Percentiles rank a stretch among this genome's conserved stretches.
These are phyloP conservation scores for Lasiurus cinereus DNA, from an alignment of 2,113 vertebrate species.

Conservation along the genomic window DNA sequence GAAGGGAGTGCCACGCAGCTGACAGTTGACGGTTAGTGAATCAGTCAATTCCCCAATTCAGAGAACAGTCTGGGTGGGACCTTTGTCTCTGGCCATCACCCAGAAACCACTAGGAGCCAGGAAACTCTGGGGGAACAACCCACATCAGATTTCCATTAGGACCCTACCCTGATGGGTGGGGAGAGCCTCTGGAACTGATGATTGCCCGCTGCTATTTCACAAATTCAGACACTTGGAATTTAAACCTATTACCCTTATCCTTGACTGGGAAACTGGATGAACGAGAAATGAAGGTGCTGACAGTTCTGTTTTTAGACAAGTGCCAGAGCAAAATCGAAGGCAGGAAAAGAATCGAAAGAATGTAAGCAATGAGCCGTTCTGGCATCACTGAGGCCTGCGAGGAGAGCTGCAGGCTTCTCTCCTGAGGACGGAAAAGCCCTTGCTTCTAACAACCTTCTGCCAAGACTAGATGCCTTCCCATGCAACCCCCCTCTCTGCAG, in stretches of 20 bases:
- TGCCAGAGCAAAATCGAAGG: constrained; percentile 60
- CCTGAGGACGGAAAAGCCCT: constrained; percentile 34
- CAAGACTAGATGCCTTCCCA: neutral
- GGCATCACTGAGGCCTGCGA: neutral
- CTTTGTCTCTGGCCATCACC: neutral
- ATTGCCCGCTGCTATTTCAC: constrained; percentile 37
- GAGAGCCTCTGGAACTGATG: neutral
- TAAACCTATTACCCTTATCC: constrained; percentile 7
- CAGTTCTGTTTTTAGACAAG: constrained; percentile 72
- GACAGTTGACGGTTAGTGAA: neutral
- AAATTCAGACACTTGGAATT: constrained; percentile 47
- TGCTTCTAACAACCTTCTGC: neutral
- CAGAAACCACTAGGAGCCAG: constrained; percentile 31
- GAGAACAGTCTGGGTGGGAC: constrained; percentile 21
- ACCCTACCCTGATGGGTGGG: neutral
- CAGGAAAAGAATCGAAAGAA: constrained; percentile 57
- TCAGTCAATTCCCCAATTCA: constrained; percentile 2
- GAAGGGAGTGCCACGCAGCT: neutral
- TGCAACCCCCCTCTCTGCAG: neutral
- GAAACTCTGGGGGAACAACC: constrained; percentile 19
- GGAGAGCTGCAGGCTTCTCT: neutral
- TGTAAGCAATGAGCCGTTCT: constrained; percentile 52
- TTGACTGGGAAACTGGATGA: constrained; percentile 57
- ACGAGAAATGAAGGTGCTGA: constrained; percentile 66
- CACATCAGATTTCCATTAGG: constrained; percentile 46